phyloP scores from a whole-genome alignment of 2,888 invertebrate species.

The Corythucha ciliata region DNA sequence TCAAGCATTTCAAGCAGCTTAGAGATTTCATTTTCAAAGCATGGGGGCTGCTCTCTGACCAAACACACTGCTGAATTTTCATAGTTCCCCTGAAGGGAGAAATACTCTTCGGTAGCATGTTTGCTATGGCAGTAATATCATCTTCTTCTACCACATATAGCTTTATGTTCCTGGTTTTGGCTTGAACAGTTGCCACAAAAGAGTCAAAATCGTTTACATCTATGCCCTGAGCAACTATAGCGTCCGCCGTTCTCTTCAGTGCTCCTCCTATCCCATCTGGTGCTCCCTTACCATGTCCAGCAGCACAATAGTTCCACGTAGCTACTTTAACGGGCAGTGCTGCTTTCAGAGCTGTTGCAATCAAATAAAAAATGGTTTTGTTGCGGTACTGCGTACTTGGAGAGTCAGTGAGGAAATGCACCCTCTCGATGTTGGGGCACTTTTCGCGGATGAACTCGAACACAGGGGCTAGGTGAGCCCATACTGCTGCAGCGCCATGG shows the following conservation, averaged over 20 bases:
- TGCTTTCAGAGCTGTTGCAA: constrained; percentile 38
- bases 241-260: constrained; percentile 36
- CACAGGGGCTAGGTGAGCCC: constrained; percentile 40
- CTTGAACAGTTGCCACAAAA: constrained; percentile 2
- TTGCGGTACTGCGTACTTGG: constrained; percentile 3
- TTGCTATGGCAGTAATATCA: constrained; percentile 18
- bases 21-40: neutral
- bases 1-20: constrained; percentile 4
- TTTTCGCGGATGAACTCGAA: constrained; percentile 26
- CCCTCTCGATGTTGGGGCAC: constrained; percentile 23
- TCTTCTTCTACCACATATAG: constrained; percentile 12
- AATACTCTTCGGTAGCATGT: constrained; percentile 1
- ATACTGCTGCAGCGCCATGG: constrained; percentile 40
- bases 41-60: no score
- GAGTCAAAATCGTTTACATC: constrained; percentile 18
- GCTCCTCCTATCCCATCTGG: constrained; percentile 16
- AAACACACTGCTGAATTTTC: neutral
- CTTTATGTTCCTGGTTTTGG: constrained; percentile 5
- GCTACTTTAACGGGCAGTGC: constrained; percentile 38
- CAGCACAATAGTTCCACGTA: constrained; percentile 14
- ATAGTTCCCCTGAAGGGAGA: constrained; percentile 22
- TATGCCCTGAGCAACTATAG: constrained; percentile 17
- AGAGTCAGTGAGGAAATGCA: constrained; percentile 38
- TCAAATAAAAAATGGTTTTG: constrained; percentile 7
- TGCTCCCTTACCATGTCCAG: constrained; percentile 4